A percentile compares a stretch with the other conserved stretches of the same genome.
These are phyloP conservation scores for Siphamia tubifer DNA, from an alignment of 2,113 vertebrate species.

Conservation along the genomic window DNA sequence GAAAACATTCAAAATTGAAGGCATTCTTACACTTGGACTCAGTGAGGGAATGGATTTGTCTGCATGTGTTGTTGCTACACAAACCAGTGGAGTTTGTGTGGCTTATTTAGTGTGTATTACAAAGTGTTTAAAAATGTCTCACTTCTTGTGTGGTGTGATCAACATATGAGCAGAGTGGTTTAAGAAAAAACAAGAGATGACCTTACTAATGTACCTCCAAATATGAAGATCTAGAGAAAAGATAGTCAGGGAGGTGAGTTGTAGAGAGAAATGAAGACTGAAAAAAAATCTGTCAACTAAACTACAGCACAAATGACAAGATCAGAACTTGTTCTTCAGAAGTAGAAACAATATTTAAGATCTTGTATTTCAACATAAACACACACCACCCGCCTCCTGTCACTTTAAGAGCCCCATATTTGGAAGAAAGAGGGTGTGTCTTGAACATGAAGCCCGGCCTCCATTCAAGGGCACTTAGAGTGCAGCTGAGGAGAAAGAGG, in stretches of 20 bases:
- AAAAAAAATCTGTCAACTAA: background rate
- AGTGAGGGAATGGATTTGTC: too few species aligned
- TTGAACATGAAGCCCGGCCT: constrained; percentile 25
- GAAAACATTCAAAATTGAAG: too few species aligned
- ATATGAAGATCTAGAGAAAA: constrained; percentile 49
- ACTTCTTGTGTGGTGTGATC: constrained; percentile 1
- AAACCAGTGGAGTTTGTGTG: too few species aligned
- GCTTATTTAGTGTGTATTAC: too few species aligned
- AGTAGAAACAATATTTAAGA: background rate
- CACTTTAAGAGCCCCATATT: constrained; percentile 61
- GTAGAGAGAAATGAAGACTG: background rate
- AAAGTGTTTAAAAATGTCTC: background rate
- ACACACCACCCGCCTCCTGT: background rate
- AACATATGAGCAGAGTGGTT: background rate
- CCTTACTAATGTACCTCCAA: constrained; percentile 43
- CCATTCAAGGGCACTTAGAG: constrained; percentile 27
- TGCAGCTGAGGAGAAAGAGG: constrained; percentile 46
- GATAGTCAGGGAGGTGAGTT: background rate
- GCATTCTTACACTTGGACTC: too few species aligned
- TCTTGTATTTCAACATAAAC: background rate
- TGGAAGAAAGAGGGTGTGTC: constrained; percentile 40
- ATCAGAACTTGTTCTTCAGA: background rate
- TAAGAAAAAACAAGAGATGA: constrained; percentile 41
- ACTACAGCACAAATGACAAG: background rate
- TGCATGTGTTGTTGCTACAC: too few species aligned